A percentile compares a stretch with the other conserved stretches of the same genome.
These are phyloP conservation scores for Monopis laevigella DNA, from an alignment of 2,888 invertebrate species.

Conservation along the genomic window DNA sequence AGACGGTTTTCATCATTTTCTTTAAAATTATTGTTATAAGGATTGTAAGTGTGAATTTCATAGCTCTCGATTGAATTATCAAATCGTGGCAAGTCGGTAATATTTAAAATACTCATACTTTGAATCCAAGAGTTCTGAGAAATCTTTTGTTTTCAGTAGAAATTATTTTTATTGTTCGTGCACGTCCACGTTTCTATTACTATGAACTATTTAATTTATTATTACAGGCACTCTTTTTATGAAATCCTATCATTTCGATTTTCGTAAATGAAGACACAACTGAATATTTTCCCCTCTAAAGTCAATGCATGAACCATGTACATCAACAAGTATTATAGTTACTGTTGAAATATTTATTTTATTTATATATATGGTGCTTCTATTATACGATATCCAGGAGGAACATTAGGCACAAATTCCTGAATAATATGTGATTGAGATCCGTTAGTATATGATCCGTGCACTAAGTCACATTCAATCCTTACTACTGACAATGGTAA, in stretches of 20 bases:
- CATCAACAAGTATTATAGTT: not conserved
- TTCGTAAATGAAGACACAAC: not conserved
- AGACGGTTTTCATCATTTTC: conserved; percentile 15
- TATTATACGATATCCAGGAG: conserved; percentile 1
- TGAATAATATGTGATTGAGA: not conserved
- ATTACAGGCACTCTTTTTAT: not conserved
- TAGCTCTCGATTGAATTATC: not conserved
- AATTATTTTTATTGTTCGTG: not conserved
- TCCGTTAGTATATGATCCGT: not conserved
- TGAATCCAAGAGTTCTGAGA: not conserved
- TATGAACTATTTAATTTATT: not conserved
- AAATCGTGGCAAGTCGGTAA: not conserved
- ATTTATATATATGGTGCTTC: not conserved
- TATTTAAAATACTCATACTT: conserved; percentile 1
- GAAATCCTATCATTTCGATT: not conserved
- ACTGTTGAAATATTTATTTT: not conserved
- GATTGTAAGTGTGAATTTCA: not conserved
- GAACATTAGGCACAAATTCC: conserved; percentile 1
- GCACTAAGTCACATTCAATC: not conserved
- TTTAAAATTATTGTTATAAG: conserved; percentile 10
- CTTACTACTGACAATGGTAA: not conserved
- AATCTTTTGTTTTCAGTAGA: not conserved
- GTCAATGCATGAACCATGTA: not conserved
- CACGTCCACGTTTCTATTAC: not conserved
- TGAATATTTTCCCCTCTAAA: conserved; percentile 2